phyloP scores from a whole-genome alignment of 2,797 vertebrate species.

The Danio albolineatus region DNA sequence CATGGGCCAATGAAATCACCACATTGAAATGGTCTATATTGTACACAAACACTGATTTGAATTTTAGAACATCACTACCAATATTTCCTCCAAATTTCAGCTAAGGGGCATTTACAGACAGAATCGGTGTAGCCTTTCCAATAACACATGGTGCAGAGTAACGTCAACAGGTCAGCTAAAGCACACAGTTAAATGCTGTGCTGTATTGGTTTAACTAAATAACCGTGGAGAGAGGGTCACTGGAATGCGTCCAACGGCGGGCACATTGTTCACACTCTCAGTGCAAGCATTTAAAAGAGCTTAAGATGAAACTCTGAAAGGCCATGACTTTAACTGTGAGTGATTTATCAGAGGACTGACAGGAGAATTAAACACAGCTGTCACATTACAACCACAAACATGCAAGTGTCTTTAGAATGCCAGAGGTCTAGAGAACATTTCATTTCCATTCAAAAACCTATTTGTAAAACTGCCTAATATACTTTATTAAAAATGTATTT shows the following conservation, averaged over 20 bases:
- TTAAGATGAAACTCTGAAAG: constrained; percentile 52
- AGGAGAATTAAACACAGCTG: constrained; percentile 46
- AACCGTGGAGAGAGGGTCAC: constrained; percentile 56
- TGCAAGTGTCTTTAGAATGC: constrained; percentile 10
- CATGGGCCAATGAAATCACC: no score
- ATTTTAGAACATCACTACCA: neutral
- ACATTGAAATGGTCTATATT: no score
- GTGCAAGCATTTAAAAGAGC: constrained; percentile 51
- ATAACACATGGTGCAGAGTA: constrained; percentile 9
- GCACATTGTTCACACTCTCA: constrained; percentile 61
- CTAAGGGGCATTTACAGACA: neutral
- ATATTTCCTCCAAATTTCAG: neutral
- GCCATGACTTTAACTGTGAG: constrained; percentile 28
- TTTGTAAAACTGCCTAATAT: neutral
- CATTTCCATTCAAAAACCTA: neutral
- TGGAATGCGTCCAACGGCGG: constrained; percentile 64
- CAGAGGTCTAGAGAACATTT: neutral
- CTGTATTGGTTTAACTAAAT: constrained; percentile 69
- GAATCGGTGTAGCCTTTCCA: constrained; percentile 3
- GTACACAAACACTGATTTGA: no score
- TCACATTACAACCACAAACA: constrained; percentile 22
- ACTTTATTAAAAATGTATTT: neutral
- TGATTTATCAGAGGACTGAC: constrained; percentile 50
- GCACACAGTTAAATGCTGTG: constrained; percentile 64
- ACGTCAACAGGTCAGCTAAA: constrained; percentile 60